Conservation (phyloP, 2,113 vertebrate genomes). For the Dolichotis patagonum region DNA sequence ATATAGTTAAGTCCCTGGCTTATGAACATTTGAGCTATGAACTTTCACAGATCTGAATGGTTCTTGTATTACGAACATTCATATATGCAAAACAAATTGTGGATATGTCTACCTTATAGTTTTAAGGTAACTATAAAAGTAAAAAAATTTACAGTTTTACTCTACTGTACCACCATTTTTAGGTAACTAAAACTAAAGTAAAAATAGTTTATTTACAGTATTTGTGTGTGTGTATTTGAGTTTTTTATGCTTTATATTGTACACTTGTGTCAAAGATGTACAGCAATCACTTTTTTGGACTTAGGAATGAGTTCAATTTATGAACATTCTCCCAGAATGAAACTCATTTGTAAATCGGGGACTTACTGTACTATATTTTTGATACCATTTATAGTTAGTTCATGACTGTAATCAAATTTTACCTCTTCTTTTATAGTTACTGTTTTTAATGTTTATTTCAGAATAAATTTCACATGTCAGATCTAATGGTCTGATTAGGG, state of each 20-base stretch:
- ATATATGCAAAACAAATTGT: background rate
- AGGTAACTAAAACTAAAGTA: background rate
- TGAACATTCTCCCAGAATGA: background rate
- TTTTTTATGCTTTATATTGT: background rate
- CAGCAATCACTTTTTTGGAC: background rate
- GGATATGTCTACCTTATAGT: background rate
- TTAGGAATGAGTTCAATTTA: background rate
- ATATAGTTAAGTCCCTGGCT: background rate
- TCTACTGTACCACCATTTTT: background rate
- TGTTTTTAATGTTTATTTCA: background rate
- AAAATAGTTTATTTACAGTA: background rate
- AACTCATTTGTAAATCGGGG: background rate
- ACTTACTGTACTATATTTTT: background rate
- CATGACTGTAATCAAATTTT: background rate
- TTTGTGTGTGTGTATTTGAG: background rate
- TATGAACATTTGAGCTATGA: background rate
- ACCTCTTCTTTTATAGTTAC: constrained; percentile 24
- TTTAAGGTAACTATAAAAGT: background rate
- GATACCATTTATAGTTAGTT: background rate
- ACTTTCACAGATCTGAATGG: background rate
- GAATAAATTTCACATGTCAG: background rate
- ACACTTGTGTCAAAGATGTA: background rate
- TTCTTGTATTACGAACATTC: background rate
- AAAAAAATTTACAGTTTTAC: background rate
- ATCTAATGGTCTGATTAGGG: background rate